Evolutionary conservation across 2,888 invertebrate species (phyloP).

Genomic region (Deilephila elpenor): DNA sequence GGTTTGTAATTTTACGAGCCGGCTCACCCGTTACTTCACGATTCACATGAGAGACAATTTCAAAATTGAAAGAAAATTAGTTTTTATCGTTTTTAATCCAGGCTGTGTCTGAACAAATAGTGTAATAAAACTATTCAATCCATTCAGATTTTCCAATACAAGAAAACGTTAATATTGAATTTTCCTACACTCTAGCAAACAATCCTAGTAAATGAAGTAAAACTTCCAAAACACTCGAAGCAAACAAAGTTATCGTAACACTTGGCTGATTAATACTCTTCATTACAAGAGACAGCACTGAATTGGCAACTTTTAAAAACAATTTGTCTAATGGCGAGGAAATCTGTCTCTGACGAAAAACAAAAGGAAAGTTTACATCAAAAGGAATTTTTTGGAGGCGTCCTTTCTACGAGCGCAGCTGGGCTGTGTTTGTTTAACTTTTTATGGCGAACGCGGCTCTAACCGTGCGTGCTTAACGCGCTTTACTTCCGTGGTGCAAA

Average conservation of each 20-base stretch:
- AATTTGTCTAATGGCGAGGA: constrained; percentile 68
- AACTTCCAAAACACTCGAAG: neutral
- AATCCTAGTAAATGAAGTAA: neutral
- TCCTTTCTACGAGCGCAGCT: constrained; percentile 26
- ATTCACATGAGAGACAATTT: too few species aligned
- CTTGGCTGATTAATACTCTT: constrained; percentile 53
- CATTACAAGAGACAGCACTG: constrained; percentile 55
- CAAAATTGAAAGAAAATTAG: too few species aligned
- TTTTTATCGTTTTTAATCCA: too few species aligned
- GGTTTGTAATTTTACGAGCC: too few species aligned
- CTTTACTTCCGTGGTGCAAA: constrained; percentile 8
- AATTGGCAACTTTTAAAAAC: constrained; percentile 66
- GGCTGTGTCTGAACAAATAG: too few species aligned
- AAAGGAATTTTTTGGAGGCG: constrained; percentile 47
- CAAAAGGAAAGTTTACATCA: constrained; percentile 63
- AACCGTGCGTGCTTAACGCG: constrained; percentile 20
- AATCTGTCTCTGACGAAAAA: constrained; percentile 63
- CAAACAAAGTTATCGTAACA: constrained; percentile 40
- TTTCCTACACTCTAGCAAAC: too few species aligned
- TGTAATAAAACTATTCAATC: too few species aligned
- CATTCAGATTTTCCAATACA: too few species aligned
- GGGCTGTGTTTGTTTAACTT: constrained; percentile 25
- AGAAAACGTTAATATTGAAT: too few species aligned
- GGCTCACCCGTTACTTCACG: too few species aligned
- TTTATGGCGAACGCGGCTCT: constrained; percentile 20